These are phyloP conservation scores for Schizopygopsis malacanthus DNA, from an alignment of 2,797 vertebrate genomes.

Conservation along the genomic window DNA sequence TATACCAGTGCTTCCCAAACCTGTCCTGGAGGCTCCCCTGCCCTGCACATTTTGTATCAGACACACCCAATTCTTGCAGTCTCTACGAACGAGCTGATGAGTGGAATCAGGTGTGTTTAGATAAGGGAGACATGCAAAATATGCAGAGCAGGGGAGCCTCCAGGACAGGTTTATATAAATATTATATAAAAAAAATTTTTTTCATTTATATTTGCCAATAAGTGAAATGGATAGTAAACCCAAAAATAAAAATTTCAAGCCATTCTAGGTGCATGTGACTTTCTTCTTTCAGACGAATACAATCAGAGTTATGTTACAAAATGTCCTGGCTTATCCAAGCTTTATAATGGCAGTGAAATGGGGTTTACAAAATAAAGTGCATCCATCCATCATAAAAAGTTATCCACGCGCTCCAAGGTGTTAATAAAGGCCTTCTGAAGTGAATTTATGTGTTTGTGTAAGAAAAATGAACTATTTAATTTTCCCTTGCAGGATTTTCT, in stretches of 20 bases:
- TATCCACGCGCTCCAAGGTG: neutral
- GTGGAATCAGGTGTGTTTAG: too few species aligned
- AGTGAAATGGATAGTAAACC: neutral
- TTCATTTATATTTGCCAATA: neutral
- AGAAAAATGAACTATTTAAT: neutral
- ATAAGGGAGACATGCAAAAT: too few species aligned
- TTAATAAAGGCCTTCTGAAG: neutral
- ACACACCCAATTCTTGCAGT: too few species aligned
- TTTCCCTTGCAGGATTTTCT: conserved; percentile 86
- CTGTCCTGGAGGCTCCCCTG: too few species aligned
- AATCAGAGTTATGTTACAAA: neutral
- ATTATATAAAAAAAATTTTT: neutral
- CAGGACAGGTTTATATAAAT: neutral
- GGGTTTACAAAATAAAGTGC: neutral
- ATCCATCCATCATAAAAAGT: neutral
- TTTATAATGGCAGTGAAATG: neutral
- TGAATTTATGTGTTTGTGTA: neutral
- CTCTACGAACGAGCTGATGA: too few species aligned
- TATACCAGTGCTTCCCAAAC: neutral
- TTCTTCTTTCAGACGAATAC: neutral
- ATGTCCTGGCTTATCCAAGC: neutral
- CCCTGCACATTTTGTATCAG: too few species aligned
- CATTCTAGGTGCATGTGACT: neutral
- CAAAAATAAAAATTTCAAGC: neutral
- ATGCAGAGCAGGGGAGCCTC: too few species aligned